These are phyloP conservation scores for Onychomys arenicola DNA, from an alignment of 2,797 vertebrate species.

Conservation along the genomic window DNA sequence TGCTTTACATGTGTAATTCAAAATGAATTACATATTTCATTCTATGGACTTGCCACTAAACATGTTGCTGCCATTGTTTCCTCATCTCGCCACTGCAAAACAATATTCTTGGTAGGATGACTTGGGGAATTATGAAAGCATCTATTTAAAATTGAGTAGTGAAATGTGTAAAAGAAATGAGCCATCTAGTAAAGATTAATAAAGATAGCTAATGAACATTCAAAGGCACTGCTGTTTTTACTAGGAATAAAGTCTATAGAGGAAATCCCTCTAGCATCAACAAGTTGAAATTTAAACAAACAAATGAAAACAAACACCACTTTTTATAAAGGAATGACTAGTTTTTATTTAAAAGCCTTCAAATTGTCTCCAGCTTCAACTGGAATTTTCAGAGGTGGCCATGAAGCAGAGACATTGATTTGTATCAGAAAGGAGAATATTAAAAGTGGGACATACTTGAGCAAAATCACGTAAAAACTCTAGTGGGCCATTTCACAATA, in stretches of 20 bases:
- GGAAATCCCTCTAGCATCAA: background rate
- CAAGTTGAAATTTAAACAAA: background rate
- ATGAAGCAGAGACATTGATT: slow-evolving; percentile 15
- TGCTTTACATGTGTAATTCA: background rate
- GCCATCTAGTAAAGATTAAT: background rate
- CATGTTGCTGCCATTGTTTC: background rate
- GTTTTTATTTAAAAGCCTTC: background rate
- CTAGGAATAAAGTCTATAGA: background rate
- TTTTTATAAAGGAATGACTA: background rate
- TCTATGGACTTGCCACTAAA: background rate
- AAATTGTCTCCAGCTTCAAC: slow-evolving; percentile 25
- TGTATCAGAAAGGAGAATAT: background rate
- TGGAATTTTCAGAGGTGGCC: slow-evolving; percentile 49
- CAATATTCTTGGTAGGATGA: background rate
- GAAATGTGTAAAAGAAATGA: background rate
- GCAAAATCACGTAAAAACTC: slow-evolving; percentile 61
- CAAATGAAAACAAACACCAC: too few relatives aligned
- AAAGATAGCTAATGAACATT: background rate
- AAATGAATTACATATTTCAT: background rate
- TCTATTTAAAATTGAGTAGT: background rate
- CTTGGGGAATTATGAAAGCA: background rate
- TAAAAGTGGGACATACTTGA: slow-evolving; percentile 57
- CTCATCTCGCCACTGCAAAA: background rate
- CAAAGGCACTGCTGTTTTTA: background rate
- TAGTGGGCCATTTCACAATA: slow-evolving; percentile 46